Conservation (phyloP, 2,113 vertebrate genomes). For the Phodopus roborovskii region DNA sequence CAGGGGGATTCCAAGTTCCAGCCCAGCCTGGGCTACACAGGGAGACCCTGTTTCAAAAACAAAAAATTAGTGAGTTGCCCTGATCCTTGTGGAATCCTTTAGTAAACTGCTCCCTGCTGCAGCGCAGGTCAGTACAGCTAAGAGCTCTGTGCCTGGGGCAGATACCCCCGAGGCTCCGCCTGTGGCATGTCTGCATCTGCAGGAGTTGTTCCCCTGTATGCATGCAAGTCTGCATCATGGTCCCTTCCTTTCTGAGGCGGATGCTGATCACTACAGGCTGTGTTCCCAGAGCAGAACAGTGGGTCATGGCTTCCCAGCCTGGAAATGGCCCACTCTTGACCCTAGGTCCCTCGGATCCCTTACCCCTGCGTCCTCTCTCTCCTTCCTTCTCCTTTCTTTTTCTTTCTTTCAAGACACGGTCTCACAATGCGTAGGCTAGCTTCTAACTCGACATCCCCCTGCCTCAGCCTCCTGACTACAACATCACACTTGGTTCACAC, state of each 20-base stretch:
- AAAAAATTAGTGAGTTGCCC: not conserved
- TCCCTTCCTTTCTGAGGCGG: not conserved
- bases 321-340: not conserved
- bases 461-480: not conserved
- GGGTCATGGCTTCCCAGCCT: not conserved
- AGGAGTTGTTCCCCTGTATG: not conserved
- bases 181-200: not conserved
- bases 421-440: not conserved
- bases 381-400: too few relatives aligned
- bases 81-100: not conserved
- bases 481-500: not conserved
- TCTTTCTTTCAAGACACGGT: not conserved
- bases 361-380: not conserved
- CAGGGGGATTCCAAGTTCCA: not conserved
- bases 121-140: not conserved
- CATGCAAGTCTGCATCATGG: not conserved
- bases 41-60: not conserved
- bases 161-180: not conserved
- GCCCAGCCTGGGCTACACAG: not conserved
- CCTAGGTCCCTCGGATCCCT: not conserved
- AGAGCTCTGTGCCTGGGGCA: not conserved
- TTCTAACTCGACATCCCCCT: not conserved
- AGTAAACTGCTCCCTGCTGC: not conserved
- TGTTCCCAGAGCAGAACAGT: not conserved
- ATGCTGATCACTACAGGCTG: not conserved